These are phyloP conservation scores for Sesia bembeciformis DNA, from an alignment of 2,888 invertebrate genomes.

Conservation along the genomic window DNA sequence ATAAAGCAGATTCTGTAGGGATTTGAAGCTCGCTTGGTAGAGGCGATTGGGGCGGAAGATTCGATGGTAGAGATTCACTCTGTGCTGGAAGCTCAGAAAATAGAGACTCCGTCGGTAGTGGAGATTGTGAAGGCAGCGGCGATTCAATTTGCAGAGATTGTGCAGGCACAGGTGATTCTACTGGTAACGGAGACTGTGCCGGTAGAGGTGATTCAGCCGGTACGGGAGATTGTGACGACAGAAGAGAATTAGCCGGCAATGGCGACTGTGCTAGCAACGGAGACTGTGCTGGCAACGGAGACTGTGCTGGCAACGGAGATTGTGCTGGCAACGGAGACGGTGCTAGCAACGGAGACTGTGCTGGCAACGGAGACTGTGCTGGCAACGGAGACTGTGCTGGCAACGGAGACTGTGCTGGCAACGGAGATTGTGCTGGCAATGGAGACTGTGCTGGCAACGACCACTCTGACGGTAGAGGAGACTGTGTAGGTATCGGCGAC, in stretches of 20 bases:
- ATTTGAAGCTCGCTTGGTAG: not conserved
- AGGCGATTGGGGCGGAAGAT: not conserved
- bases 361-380: conserved; percentile 12
- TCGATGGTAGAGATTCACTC: conserved; percentile 4
- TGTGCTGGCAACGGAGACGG: conserved; percentile 11
- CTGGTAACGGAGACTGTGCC: conserved; percentile 27
- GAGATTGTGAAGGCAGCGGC: conserved; percentile 4
- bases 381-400: conserved; percentile 12
- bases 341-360: conserved; percentile 17
- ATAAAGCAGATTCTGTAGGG: not conserved
- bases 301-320: conserved; percentile 21
- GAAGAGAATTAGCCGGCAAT: conserved; percentile 10
- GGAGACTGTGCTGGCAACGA: conserved; percentile 11
- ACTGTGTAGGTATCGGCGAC: conserved; percentile 16
- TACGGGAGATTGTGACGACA: conserved; percentile 14
- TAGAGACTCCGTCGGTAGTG: conserved; percentile 10
- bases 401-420: conserved; percentile 6
- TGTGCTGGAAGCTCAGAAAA: conserved; percentile 3
- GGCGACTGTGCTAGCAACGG: conserved; percentile 12
- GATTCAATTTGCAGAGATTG: conserved; percentile 2
- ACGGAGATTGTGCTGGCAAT: conserved; percentile 5
- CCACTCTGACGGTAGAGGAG: conserved; percentile 16
- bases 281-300: conserved; percentile 18
- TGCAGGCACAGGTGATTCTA: conserved; percentile 10
- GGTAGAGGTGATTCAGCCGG: conserved; percentile 9